Conservation (phyloP, 2,797 vertebrate genomes). For the Buphagus erythrorhynchus region DNA sequence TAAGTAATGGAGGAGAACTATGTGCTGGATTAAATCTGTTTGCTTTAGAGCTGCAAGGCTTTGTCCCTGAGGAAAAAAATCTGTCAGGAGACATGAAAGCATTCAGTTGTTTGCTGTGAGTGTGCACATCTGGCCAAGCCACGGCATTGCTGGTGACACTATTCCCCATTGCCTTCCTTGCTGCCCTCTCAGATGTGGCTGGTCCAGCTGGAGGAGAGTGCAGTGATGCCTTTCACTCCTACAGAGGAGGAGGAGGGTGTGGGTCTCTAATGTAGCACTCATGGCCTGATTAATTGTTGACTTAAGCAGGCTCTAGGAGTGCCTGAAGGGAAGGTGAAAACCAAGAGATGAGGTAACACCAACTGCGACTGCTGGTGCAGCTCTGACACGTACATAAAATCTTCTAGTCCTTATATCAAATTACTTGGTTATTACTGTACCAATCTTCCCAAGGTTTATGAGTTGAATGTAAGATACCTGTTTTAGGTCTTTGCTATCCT, state of each 20-base stretch:
- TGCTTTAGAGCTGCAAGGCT: background rate
- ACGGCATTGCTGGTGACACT: background rate
- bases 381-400: background rate
- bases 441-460: background rate
- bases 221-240: background rate
- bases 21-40: background rate
- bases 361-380: background rate
- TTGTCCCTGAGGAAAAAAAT: background rate
- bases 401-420: background rate
- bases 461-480: background rate
- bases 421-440: background rate
- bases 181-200: background rate
- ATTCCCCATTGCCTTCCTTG: background rate
- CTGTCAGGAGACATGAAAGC: background rate
- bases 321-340: background rate
- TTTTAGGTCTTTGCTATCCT: background rate
- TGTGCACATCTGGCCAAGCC: background rate
- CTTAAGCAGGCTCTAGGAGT: background rate
- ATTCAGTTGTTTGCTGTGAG: background rate
- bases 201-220: background rate
- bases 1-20: background rate
- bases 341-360: background rate
- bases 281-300: rapidly evolving
- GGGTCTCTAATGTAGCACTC: background rate
- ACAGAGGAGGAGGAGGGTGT: background rate